phyloP scores from a whole-genome alignment of 2,888 invertebrate genomes.

The Holacanthella duospinosa region DNA sequence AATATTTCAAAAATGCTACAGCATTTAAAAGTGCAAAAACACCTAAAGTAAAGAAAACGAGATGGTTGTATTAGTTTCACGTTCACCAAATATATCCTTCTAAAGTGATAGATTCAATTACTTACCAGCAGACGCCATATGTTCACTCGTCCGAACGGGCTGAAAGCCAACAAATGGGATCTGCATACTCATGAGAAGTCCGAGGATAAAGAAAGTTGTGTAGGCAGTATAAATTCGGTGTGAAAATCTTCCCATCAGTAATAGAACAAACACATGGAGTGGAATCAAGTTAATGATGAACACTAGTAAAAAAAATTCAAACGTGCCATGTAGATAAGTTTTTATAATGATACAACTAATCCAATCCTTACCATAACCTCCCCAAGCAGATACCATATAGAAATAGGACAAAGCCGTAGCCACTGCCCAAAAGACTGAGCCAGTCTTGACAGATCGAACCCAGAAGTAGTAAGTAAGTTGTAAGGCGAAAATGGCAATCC shows the following conservation, averaged over 20 bases:
- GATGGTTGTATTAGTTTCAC: too few species aligned
- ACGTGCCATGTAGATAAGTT: too few species aligned
- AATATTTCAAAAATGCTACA: slow-evolving; percentile 70
- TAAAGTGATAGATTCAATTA: not conserved
- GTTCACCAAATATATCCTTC: not conserved
- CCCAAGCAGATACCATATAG: slow-evolving; percentile 99
- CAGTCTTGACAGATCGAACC: slow-evolving; percentile 89
- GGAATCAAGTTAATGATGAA: slow-evolving; percentile 99
- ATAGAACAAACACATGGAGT: slow-evolving; percentile 85
- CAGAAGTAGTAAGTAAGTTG: slow-evolving; percentile 97
- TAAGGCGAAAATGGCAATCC: slow-evolving; percentile 97
- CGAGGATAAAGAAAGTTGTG: slow-evolving; percentile 91
- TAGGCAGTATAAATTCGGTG: slow-evolving; percentile 87
- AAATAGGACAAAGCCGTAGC: slow-evolving; percentile 93
- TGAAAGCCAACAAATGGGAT: slow-evolving; percentile 94
- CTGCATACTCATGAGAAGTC: slow-evolving; percentile 93
- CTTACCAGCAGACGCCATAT: slow-evolving; percentile 91
- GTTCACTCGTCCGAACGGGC: slow-evolving; percentile 96
- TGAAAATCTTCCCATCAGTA: slow-evolving; percentile 92
- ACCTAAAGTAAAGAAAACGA: slow-evolving; percentile 50
- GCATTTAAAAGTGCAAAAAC: slow-evolving; percentile 90
- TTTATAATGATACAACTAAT: not conserved
- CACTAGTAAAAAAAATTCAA: slow-evolving; percentile 46
- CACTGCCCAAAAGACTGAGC: slow-evolving; percentile 92
- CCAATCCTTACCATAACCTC: slow-evolving; percentile 59